Conservation (phyloP, 2,113 vertebrate genomes). For the Martes martes region DNA sequence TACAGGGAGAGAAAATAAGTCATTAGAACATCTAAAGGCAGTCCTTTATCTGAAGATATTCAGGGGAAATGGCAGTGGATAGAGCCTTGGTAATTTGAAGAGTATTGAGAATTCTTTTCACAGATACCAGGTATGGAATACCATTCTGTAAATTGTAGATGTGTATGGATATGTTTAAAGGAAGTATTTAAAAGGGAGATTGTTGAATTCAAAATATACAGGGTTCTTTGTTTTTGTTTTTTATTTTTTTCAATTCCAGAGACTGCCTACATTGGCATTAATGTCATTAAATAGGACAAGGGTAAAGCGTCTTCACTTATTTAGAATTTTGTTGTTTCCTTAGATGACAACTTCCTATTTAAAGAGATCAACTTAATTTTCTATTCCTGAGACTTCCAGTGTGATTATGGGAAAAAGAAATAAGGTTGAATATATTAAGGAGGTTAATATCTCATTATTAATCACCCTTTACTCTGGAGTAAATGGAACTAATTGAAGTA, state of each 20-base stretch:
- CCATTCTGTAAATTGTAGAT: background rate
- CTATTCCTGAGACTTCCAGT: constrained; percentile 42
- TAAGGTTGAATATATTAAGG: constrained; percentile 19
- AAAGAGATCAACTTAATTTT: constrained; percentile 41
- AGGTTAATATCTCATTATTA: constrained; percentile 33
- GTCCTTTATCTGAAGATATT: background rate
- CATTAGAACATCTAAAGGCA: background rate
- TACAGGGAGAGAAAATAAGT: background rate
- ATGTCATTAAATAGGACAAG: background rate
- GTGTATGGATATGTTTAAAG: background rate
- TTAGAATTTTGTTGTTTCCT: constrained; percentile 20
- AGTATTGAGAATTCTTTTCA: background rate
- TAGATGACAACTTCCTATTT: constrained; percentile 9
- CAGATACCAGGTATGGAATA: background rate
- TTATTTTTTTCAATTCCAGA: background rate
- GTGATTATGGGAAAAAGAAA: constrained; percentile 20
- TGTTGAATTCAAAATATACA: background rate
- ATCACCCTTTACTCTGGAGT: background rate
- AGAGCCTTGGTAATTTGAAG: background rate
- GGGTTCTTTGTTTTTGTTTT: background rate
- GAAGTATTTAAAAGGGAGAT: background rate
- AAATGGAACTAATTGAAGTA: background rate
- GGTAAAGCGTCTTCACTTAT: background rate
- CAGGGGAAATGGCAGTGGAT: background rate
- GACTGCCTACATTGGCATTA: background rate